A percentile compares a stretch with the other conserved stretches of the same genome.
Evolutionary conservation across 23 tunicate genomes (phyloP).

Genomic region (Corella eumyota): DNA sequence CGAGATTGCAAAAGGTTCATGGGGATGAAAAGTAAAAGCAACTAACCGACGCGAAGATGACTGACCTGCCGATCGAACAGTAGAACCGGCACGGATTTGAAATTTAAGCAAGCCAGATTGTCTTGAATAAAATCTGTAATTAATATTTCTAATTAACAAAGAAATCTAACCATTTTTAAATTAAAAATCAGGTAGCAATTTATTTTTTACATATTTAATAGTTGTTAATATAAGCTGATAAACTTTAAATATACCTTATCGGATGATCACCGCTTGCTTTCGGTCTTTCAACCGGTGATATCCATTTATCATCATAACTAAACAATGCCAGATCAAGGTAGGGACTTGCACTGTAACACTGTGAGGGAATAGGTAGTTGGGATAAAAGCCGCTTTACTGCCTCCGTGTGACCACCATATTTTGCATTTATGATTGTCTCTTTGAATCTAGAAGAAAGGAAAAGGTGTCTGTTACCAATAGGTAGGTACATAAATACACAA

Average conservation of each 20-base stretch:
- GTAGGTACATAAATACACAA: too few relatives aligned
- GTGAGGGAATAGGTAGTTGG: conserved; percentile 74
- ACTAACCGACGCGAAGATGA: conserved; percentile 43
- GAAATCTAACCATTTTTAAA: neutral
- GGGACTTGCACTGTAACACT: conserved; percentile 64
- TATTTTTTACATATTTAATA: too few relatives aligned
- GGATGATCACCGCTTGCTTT: conserved; percentile 69
- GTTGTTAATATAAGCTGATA: neutral
- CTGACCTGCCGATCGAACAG: neutral
- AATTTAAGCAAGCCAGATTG: conserved; percentile 71
- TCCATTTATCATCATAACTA: conserved; percentile 93
- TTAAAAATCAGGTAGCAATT: neutral
- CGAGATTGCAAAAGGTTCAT: conserved; percentile 82
- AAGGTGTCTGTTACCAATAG: neutral
- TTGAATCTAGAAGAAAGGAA: conserved; percentile 25
- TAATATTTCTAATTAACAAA: neutral
- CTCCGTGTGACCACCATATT: conserved; percentile 82
- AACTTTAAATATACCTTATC: conserved; percentile 27
- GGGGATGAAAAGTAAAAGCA: conserved; percentile 83
- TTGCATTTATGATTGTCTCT: conserved; percentile 83
- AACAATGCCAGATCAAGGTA: conserved; percentile 86
- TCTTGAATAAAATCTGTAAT: conserved; percentile 75
- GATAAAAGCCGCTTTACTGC: conserved; percentile 61
- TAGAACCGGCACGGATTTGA: conserved; percentile 48
- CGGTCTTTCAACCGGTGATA: conserved; percentile 62